These are phyloP conservation scores for Sphenopsis melanotis DNA, from an alignment of 2,797 vertebrate genomes.

Conservation along the genomic window DNA sequence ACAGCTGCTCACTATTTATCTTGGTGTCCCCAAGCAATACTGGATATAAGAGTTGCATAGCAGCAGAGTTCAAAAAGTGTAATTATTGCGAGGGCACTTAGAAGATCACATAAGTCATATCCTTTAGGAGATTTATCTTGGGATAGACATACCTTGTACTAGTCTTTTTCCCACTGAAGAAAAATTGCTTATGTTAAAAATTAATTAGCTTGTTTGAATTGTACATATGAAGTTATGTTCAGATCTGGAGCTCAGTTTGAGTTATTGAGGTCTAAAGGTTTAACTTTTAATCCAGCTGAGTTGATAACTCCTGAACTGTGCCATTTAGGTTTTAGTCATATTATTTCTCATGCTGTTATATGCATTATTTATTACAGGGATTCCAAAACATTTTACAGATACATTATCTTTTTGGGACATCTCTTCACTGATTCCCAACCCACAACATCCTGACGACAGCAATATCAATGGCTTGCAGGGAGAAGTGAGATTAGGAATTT, in stretches of 20 bases:
- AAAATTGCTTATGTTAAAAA: neutral
- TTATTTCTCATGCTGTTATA: neutral
- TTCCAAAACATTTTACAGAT: slow-evolving; percentile 28
- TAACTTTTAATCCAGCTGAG: neutral
- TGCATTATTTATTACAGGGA: slow-evolving; percentile 8
- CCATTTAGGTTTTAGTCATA: slow-evolving; percentile 12
- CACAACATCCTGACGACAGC: neutral
- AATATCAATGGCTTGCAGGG: neutral
- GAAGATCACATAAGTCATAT: neutral
- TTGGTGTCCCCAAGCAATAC: neutral
- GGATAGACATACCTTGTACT: neutral
- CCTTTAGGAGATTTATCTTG: neutral
- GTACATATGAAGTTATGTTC: neutral
- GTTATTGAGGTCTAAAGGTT: neutral
- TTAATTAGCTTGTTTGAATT: neutral
- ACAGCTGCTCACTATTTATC: neutral
- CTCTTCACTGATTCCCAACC: neutral
- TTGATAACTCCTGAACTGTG: neutral
- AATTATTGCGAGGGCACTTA: neutral
- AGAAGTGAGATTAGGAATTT: neutral
- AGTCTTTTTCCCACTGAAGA: neutral
- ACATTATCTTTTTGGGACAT: slow-evolving; percentile 1
- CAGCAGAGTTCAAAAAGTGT: neutral
- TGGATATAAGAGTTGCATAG: neutral
- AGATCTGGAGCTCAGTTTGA: neutral